Conservation (phyloP, 2,113 vertebrate genomes). For the Sinocyclocheilus anshuiensis region DNA sequence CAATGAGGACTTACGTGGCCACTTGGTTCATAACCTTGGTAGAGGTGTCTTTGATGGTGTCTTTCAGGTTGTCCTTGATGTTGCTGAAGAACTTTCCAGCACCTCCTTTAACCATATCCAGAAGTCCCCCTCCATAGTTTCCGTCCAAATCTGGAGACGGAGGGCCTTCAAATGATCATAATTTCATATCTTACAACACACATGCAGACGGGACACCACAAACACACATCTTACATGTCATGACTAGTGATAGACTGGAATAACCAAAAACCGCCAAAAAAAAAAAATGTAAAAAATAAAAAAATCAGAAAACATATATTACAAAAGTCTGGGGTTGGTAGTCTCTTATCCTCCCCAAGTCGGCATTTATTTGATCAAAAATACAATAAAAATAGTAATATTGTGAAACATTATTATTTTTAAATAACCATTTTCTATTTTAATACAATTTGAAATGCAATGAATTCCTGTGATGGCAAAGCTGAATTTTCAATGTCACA, state of each 20-base stretch:
- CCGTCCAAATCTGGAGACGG: conserved; percentile 91
- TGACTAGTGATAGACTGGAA: conserved; percentile 4
- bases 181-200: conserved; percentile 41
- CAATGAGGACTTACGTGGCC: conserved; percentile 80
- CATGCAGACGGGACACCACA: conserved; percentile 27
- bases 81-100: conserved; percentile 98
- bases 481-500: too few species aligned
- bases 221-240: not conserved
- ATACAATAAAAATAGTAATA: too few species aligned
- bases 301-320: not conserved
- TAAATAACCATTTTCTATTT: too few species aligned
- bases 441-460: too few species aligned
- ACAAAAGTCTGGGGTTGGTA: not conserved
- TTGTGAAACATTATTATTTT: too few species aligned
- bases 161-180: conserved; percentile 70
- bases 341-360: too few species aligned
- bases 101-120: conserved; percentile 98
- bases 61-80: conserved; percentile 97
- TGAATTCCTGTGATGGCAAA: too few species aligned
- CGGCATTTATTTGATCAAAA: too few species aligned
- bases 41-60: conserved; percentile 96
- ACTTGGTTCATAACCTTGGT: conserved; percentile 98
- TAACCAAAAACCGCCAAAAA: not conserved
- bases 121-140: conserved; percentile 88
- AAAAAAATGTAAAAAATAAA: too few species aligned